Evolutionary conservation across 1,140 invertebrate species (phyloP).

Genomic region (Nephotettix cincticeps): DNA sequence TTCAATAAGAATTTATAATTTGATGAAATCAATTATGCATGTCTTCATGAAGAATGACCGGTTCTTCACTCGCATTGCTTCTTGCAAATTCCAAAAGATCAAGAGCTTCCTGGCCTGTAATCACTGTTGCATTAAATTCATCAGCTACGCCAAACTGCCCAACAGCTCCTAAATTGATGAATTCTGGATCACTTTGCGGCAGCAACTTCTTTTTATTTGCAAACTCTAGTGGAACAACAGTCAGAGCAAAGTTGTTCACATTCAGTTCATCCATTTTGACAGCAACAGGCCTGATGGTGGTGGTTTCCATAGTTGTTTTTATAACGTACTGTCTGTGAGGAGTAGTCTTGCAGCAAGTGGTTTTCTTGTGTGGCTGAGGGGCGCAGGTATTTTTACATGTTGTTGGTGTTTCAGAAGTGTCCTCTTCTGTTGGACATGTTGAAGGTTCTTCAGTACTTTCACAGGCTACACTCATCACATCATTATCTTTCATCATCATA

Average conservation of each 20-base stretch:
- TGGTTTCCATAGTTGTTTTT: not conserved
- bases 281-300: not conserved
- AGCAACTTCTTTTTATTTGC: not conserved
- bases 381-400: not conserved
- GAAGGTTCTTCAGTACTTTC: not conserved
- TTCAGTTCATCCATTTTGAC: slow-evolving; percentile 2
- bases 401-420: not conserved
- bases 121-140: not conserved
- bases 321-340: not conserved
- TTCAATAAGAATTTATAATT: too few relatives aligned
- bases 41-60: slow-evolving; percentile 8
- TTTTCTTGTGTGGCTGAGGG: not conserved
- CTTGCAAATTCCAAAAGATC: slow-evolving; percentile 24
- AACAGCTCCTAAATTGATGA: slow-evolving; percentile 9
- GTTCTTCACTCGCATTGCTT: slow-evolving; percentile 10
- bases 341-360: not conserved
- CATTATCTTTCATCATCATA: not conserved
- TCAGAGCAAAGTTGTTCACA: slow-evolving; percentile 21
- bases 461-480: not conserved
- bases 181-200: slow-evolving; percentile 18
- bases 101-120: slow-evolving; percentile 23
- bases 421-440: not conserved
- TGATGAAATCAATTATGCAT: slow-evolving; percentile 23
- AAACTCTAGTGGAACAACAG: slow-evolving; percentile 2
- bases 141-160: slow-evolving; percentile 3